Base-by-base conservation (phyloP, 2,113 vertebrate species). In the Mixornis gularis region DNA sequence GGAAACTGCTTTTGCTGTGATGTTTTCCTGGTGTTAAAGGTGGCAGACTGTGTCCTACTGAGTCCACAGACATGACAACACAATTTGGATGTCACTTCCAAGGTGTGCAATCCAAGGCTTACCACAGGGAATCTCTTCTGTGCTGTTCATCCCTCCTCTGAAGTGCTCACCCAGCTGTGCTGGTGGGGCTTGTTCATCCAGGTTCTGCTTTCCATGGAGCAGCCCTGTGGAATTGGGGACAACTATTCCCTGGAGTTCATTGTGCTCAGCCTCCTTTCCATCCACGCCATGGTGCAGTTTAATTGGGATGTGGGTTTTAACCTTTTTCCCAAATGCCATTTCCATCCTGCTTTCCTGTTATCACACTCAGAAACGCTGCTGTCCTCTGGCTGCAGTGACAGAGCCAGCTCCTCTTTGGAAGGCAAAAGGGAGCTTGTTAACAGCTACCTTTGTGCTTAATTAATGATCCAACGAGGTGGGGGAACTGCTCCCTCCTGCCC, bases 351-450 rank as follows among this genome's bases (percentile, higher is more conserved):
- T 87, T 64, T 72, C 44, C 51, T 77, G 27, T 32, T 27, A 5
- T 1, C 0, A 0, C 20, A 1, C 8, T n/a, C 19, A 26, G 56
- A 66, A 86, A 16, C 2, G 13, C 36, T 70, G 36, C 43, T 68
- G 36, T 70, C 10, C 49, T 71, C 52, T 76, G 70, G 44, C 56
- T 36, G 59, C 26, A 9, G 40, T 34, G 74, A 22, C 53, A 41
- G 30, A 66, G 69, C 25, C 46, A 63, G 26, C 12, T 73, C 26
- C 43, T 55, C 62, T 77, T 60, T 69, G 77, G 48, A 84, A 70
- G 69, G 62, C 69, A 48, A 40, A 86, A 87, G 56, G 72, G 72
- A 86, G 19, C 80, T 90, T 80, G 29, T 82, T 87, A 87, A 43
- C 51, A 52, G 65, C 62, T 89, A 51, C 32, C 27, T 81, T 40